phyloP scores from a whole-genome alignment of 2,113 vertebrate genomes.

The Xiphophorus hellerii region DNA sequence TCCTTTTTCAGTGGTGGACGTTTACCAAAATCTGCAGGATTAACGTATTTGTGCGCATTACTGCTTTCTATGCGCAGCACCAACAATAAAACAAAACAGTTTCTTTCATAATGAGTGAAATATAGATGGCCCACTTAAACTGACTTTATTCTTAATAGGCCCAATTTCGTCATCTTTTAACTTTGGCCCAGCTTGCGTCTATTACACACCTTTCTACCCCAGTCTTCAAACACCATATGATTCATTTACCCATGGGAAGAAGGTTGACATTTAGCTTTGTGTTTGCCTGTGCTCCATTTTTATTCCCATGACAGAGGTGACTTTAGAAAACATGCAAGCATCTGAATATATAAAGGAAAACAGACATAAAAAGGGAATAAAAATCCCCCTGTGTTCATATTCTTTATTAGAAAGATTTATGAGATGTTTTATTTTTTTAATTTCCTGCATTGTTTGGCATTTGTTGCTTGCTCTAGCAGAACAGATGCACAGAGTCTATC shows the following conservation, averaged over 20 bases:
- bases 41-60: constrained; percentile 27
- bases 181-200: constrained; percentile 36
- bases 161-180: constrained; percentile 30
- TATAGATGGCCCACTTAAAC: constrained; percentile 14
- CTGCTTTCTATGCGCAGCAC: constrained; percentile 23
- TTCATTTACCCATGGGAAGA: constrained; percentile 65
- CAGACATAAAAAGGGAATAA: constrained; percentile 37
- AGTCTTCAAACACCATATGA: constrained; percentile 58
- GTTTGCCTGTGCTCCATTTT: constrained; percentile 59
- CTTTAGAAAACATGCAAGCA: constrained; percentile 71
- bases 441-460: constrained; percentile 5
- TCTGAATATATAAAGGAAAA: constrained; percentile 50
- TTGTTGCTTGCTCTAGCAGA: constrained; percentile 1
- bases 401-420: constrained; percentile 39
- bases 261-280: constrained; percentile 69
- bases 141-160: constrained; percentile 36
- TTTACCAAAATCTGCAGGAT: constrained; percentile 42
- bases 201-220: constrained; percentile 55
- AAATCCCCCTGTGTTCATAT: constrained; percentile 20
- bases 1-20: constrained; percentile 46
- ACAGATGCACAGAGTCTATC: too few species aligned
- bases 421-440: constrained; percentile 12
- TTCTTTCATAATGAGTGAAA: constrained; percentile 12
- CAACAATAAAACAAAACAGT: neutral
- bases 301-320: constrained; percentile 64